Evolutionary conservation across 2,888 invertebrate genomes (phyloP).

Genomic region (Carpatolechia fugitivella): DNA sequence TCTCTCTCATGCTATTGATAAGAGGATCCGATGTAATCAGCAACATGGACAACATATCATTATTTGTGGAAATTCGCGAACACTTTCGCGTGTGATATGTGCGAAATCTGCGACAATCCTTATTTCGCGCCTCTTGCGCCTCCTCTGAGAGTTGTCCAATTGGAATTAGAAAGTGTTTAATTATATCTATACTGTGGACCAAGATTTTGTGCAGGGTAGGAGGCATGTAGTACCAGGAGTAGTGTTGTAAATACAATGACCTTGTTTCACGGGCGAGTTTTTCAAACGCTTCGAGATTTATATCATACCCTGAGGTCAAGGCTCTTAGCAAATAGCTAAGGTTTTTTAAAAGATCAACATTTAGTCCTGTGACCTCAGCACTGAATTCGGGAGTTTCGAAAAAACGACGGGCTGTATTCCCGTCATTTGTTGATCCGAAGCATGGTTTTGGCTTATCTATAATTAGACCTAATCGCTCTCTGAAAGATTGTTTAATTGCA

Average conservation of each 20-base stretch:
- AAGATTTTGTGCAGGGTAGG: neutral
- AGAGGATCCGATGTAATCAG: neutral
- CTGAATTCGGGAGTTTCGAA: neutral
- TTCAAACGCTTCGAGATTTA: neutral
- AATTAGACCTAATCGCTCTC: neutral
- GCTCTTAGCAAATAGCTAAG: neutral
- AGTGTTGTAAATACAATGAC: neutral
- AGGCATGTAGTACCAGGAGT: neutral
- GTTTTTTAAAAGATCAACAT: neutral
- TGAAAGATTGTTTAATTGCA: too few species aligned
- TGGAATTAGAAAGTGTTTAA: neutral
- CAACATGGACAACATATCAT: neutral
- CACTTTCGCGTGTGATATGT: neutral
- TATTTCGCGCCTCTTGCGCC: neutral
- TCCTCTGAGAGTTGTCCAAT: neutral
- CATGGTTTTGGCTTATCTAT: neutral
- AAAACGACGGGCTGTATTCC: neutral
- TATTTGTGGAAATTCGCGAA: neutral
- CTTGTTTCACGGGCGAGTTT: neutral
- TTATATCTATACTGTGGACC: neutral
- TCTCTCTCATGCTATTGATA: neutral
- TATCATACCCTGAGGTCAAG: neutral
- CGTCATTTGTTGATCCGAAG: neutral
- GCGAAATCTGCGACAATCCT: neutral
- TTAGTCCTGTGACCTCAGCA: neutral